Conservation (phyloP, 2,888 invertebrate genomes). For the Colletes collaris region DNA sequence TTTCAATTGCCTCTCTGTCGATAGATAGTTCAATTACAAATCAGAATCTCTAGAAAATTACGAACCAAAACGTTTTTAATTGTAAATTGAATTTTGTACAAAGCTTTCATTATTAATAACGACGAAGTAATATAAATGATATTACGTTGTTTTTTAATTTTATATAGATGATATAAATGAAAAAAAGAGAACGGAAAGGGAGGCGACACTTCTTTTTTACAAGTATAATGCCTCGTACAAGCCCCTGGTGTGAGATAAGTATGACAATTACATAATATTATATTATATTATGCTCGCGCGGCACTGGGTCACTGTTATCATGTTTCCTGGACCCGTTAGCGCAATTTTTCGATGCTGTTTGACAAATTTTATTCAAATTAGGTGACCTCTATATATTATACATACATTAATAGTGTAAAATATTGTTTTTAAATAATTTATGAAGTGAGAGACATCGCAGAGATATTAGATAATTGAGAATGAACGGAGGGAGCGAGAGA, state of each 20-base stretch:
- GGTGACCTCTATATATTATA: conserved; percentile 78
- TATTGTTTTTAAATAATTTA: conserved; percentile 81
- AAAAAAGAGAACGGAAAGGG: conserved; percentile 51
- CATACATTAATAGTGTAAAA: conserved; percentile 80
- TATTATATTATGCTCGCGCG: conserved; percentile 69
- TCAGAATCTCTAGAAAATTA: conserved; percentile 78
- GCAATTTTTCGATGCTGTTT: conserved; percentile 74
- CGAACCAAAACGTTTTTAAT: conserved; percentile 81
- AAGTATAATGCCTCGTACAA: conserved; percentile 78
- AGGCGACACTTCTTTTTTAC: conserved; percentile 70
- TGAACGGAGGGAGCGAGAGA: conserved; percentile 50
- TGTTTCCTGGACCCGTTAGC: conserved; percentile 76
- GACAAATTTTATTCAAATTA: conserved; percentile 76
- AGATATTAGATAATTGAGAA: conserved; percentile 61
- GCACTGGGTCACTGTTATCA: conserved; percentile 80
- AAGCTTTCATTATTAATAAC: conserved; percentile 82
- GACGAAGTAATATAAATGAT: conserved; percentile 82
- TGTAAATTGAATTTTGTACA: conserved; percentile 83
- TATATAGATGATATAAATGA: conserved; percentile 79
- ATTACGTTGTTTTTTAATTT: conserved; percentile 83
- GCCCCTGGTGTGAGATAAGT: conserved; percentile 78
- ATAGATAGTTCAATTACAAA: conserved; percentile 76
- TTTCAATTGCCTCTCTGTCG: conserved; percentile 69
- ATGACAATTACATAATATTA: conserved; percentile 70
- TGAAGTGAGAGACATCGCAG: conserved; percentile 73